Evolutionary conservation across 2,797 vertebrate genomes (phyloP).

Genomic region (Trematomus bernacchii): DNA sequence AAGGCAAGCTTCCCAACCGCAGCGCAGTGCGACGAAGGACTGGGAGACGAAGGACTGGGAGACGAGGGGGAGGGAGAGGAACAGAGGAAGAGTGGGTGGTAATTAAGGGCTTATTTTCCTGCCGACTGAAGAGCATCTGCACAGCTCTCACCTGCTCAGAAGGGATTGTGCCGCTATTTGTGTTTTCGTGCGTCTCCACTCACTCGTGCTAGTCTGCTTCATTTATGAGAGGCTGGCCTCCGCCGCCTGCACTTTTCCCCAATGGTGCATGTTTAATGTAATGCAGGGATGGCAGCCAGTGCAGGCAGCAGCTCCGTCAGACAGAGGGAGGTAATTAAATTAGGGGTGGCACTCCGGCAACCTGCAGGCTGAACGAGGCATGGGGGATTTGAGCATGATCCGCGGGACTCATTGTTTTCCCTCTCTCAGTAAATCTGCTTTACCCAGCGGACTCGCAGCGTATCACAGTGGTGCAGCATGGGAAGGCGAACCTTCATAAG

Average conservation of each 20-base stretch:
- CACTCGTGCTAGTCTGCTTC: slow-evolving; percentile 16
- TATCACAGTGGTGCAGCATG: slow-evolving; percentile 32
- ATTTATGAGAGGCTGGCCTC: slow-evolving; percentile 48
- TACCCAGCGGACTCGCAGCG: slow-evolving; percentile 33
- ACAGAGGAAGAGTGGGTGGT: slow-evolving; percentile 60
- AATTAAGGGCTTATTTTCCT: slow-evolving; percentile 81
- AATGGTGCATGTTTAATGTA: slow-evolving; percentile 63
- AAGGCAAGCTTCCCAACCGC: slow-evolving; percentile 72
- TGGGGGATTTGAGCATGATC: slow-evolving; percentile 57
- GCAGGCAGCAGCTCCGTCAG: slow-evolving; percentile 59
- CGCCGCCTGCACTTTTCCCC: slow-evolving; percentile 35
- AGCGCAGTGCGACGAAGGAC: slow-evolving; percentile 70
- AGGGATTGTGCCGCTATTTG: slow-evolving; percentile 51
- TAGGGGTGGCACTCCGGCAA: slow-evolving; percentile 70
- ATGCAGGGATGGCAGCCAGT: slow-evolving; percentile 62
- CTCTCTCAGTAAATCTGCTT: slow-evolving; percentile 39
- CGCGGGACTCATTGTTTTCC: slow-evolving; percentile 46
- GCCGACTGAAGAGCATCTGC: slow-evolving; percentile 75
- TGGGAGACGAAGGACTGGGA: slow-evolving; percentile 47
- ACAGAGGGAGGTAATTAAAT: slow-evolving; percentile 76
- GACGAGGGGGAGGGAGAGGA: slow-evolving; percentile 44
- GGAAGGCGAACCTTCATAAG: slow-evolving; percentile 51
- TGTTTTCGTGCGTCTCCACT: slow-evolving; percentile 16
- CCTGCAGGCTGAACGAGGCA: slow-evolving; percentile 66
- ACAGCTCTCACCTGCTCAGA: slow-evolving; percentile 76